phyloP scores from a whole-genome alignment of 2,797 vertebrate species.

The Anguilla marmorata region DNA sequence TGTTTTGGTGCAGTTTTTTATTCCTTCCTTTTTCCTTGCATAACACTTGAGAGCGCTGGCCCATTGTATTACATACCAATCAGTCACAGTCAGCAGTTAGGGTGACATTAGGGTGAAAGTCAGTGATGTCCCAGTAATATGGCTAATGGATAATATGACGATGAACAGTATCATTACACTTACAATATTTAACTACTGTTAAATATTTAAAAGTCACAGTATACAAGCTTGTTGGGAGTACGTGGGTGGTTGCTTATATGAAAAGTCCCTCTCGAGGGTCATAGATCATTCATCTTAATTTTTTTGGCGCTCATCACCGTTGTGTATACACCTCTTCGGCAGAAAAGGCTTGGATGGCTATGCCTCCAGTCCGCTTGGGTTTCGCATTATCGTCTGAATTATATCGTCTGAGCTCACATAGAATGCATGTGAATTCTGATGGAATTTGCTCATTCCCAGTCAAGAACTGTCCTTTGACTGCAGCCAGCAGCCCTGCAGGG shows the following conservation, averaged over 20 bases:
- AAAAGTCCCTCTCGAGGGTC: background rate
- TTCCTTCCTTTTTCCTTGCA: background rate
- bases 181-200: background rate
- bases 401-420: background rate
- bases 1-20: constrained; percentile 1
- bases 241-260: background rate
- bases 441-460: background rate
- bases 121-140: background rate
- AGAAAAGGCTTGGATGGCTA: background rate
- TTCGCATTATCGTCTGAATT: background rate
- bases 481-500: too few relatives aligned
- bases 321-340: background rate
- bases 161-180: background rate
- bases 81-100: background rate
- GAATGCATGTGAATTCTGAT: background rate
- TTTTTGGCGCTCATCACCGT: background rate
- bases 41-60: background rate
- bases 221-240: background rate
- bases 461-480: background rate
- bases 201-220: background rate
- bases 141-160: background rate
- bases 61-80: background rate
- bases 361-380: background rate
- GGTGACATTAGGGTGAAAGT: background rate
- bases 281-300: background rate